Evolutionary conservation across 2,888 invertebrate genomes (phyloP), one percentile per base, ranked within the genome.

Genomic region (Hemithea aestivaria): DNA sequence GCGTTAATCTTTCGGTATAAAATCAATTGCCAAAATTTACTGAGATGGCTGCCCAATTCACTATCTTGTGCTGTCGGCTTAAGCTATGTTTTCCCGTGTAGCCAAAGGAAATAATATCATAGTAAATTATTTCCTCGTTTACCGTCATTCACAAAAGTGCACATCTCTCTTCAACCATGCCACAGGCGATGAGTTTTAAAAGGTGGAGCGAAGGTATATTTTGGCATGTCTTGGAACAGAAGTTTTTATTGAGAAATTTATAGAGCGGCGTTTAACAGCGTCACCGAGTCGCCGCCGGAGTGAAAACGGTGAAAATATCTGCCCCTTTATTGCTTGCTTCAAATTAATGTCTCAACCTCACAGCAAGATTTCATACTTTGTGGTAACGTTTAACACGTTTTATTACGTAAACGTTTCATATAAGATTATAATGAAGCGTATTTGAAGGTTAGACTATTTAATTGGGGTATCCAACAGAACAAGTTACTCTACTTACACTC

Each of bases 11-110:
- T 61, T 62, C 58, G 70, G 73, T 70, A 16, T 16, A 29, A 80
- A 83, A 83, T 83, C 82, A 84, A 84, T 84, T 80, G 76, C 74
- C 78, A 83, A 81, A 83, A 82, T 79, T 74, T 71, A 63, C 75
- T 45, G 53, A 45, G 39, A 7, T 33, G 51, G 40, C 48, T 51
- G 31, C 49, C 54, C 53, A 42, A 77, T 57, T 68, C 46, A 44
- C 46, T 55, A 54, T 67, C 65, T 67, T 78, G 62, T 42, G 35
- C 10, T 29, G 53, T 48, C 48, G 62, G 50, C 55, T 61, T 75
- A 82, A 61, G 74, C 55, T 56, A 54, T 56, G 40, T 60, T 76
- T 74, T 76, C 47, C 64, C 51, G 35, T 54, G 60, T 53, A 53
- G 59, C 70, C 66, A 68, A 74, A 66, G 71, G 66, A 75, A 47